These are phyloP conservation scores for Tenthredo notha DNA, from an alignment of 2,888 invertebrate species.

Conservation along the genomic window DNA sequence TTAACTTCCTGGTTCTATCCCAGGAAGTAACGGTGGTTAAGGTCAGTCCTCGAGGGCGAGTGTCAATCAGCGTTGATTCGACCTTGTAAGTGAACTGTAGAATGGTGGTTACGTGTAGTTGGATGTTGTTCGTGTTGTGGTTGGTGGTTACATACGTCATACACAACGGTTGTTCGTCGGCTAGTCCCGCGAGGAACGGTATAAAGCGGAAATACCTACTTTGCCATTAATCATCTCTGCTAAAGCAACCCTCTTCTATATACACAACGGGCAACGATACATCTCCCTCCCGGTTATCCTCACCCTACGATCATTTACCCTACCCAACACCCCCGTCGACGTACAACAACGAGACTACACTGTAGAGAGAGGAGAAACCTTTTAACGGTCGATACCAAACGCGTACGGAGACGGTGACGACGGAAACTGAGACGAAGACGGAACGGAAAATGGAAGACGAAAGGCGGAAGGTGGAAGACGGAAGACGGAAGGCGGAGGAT, in stretches of 20 bases:
- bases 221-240: conserved; percentile 45
- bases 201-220: conserved; percentile 34
- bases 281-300: conserved; percentile 8
- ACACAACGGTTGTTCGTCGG: neutral
- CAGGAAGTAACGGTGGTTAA: neutral
- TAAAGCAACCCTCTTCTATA: conserved; percentile 41
- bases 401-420: neutral
- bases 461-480: neutral
- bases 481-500: conserved; percentile 16
- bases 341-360: neutral
- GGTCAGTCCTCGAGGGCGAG: neutral
- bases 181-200: neutral
- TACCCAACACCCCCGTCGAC: neutral
- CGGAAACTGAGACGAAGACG: conserved; percentile 35
- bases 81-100: neutral
- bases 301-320: neutral
- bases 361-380: conserved; percentile 14
- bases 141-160: neutral
- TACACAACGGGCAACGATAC: conserved; percentile 31
- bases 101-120: neutral
- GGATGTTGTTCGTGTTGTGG: neutral
- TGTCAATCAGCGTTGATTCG: conserved; percentile 19
- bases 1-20: neutral
- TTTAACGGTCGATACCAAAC: conserved; percentile 50
- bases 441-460: conserved; percentile 4